A percentile compares a stretch with the other conserved stretches of the same genome.
Conservation (phyloP, 2,797 vertebrate species). For the Danio kyathit region DNA sequence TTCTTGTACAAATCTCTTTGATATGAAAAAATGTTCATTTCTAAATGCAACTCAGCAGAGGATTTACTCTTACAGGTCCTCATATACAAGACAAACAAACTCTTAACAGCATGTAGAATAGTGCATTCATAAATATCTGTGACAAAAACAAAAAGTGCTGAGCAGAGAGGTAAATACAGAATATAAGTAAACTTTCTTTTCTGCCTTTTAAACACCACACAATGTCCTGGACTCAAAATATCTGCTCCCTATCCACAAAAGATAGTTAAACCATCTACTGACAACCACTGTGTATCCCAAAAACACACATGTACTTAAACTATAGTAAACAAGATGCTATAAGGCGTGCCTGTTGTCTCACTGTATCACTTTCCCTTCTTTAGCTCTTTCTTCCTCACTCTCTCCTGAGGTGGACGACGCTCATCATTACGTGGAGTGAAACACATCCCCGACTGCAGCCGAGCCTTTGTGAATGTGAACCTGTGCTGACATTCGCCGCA, state of each 20-base stretch:
- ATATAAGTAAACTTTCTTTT: slow-evolving; percentile 13
- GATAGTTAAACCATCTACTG: slow-evolving; percentile 54
- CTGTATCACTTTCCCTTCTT: slow-evolving; percentile 40
- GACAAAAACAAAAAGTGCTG: not conserved
- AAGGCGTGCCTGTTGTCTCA: slow-evolving; percentile 40
- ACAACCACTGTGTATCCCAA: slow-evolving; percentile 38
- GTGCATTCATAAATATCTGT: not conserved
- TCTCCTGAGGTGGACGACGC: slow-evolving; percentile 63
- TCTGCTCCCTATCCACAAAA: slow-evolving; percentile 64
- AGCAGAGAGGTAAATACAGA: not conserved
- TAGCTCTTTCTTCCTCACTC: slow-evolving; percentile 25
- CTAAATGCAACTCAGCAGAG: not conserved
- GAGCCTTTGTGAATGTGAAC: slow-evolving; percentile 26
- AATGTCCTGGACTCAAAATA: slow-evolving; percentile 60
- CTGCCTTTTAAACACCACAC: slow-evolving; percentile 44
- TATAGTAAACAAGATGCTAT: slow-evolving; percentile 21
- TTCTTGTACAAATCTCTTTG: not conserved
- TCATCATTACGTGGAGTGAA: slow-evolving; percentile 62
- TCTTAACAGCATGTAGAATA: not conserved
- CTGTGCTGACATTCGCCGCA: slow-evolving; percentile 34
- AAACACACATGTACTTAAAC: slow-evolving; percentile 22
- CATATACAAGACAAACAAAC: not conserved
- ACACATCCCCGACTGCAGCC: slow-evolving; percentile 52
- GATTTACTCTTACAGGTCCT: not conserved
- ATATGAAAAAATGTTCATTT: not conserved